Conservation (phyloP, 2,797 vertebrate species). For the Sebastiscus tertius region DNA sequence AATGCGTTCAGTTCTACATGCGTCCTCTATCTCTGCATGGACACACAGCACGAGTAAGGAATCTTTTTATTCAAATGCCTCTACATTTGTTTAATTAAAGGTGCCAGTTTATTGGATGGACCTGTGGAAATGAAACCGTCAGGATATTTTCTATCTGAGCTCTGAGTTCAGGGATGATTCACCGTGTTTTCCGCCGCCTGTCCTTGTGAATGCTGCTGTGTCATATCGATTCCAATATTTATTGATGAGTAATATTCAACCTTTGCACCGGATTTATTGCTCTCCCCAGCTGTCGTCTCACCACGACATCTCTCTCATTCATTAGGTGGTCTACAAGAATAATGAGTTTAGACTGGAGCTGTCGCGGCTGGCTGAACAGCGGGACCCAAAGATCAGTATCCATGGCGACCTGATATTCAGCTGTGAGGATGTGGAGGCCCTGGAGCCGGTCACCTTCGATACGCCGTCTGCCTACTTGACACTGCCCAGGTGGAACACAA, state of each 20-base stretch:
- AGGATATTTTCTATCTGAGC: constrained; percentile 23
- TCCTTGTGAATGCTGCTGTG: constrained; percentile 24
- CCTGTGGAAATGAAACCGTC: constrained; percentile 13
- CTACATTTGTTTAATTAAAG: constrained; percentile 31
- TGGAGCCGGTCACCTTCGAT: constrained; percentile 93
- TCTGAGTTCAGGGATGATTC: constrained; percentile 40
- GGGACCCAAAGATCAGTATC: constrained; percentile 90
- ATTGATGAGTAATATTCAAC: constrained; percentile 63
- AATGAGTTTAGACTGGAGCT: constrained; percentile 96
- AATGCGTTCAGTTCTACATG: constrained; percentile 37
- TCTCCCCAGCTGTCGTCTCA: constrained; percentile 52
- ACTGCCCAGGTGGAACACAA: constrained; percentile 90
- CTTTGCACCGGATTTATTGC: constrained; percentile 26
- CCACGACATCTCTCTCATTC: constrained; percentile 49
- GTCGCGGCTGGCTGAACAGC: constrained; percentile 91
- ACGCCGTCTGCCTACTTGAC: constrained; percentile 87
- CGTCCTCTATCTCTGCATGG: constrained; percentile 29
- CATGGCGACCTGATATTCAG: constrained; percentile 92
- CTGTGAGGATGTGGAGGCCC: constrained; percentile 91
- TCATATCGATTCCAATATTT: constrained; percentile 41
- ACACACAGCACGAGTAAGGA: constrained; percentile 10
- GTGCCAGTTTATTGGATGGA: constrained; percentile 26
- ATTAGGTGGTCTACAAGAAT: constrained; percentile 95
- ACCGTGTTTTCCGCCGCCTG: not conserved
- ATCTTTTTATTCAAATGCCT: constrained; percentile 6